Evolutionary conservation across 2,888 invertebrate genomes (phyloP).

Genomic region (Anticlea derivata): DNA sequence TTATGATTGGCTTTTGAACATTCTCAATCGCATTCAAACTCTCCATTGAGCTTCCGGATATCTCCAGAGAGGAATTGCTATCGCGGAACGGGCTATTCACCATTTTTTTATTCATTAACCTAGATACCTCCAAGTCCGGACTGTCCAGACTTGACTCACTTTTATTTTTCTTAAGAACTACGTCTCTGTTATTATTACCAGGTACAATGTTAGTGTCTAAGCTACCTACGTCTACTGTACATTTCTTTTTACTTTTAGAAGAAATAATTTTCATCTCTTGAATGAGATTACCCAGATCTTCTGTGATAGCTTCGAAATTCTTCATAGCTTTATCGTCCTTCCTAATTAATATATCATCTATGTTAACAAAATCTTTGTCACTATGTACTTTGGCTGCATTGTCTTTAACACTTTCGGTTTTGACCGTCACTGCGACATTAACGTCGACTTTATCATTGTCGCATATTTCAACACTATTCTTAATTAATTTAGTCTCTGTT

Average conservation of each 20-base stretch:
- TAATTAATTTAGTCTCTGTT: slow-evolving; percentile 58
- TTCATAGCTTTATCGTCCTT: slow-evolving; percentile 57
- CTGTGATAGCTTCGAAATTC: slow-evolving; percentile 67
- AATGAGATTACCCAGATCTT: slow-evolving; percentile 71
- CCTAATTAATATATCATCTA: slow-evolving; percentile 48
- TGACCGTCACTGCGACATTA: slow-evolving; percentile 53
- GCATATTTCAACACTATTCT: slow-evolving; percentile 51
- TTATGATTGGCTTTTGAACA: slow-evolving; percentile 46
- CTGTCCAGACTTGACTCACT: slow-evolving; percentile 81
- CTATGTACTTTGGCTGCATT: slow-evolving; percentile 41
- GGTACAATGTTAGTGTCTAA: slow-evolving; percentile 60
- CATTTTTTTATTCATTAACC: slow-evolving; percentile 70
- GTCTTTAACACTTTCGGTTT: slow-evolving; percentile 45
- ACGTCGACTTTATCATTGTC: slow-evolving; percentile 52
- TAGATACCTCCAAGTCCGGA: slow-evolving; percentile 78
- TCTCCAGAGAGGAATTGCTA: slow-evolving; percentile 75
- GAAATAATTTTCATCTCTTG: slow-evolving; percentile 68
- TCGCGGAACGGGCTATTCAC: slow-evolving; percentile 71
- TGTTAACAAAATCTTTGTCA: slow-evolving; percentile 47
- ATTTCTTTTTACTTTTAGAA: slow-evolving; percentile 43
- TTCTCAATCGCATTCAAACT: slow-evolving; percentile 66
- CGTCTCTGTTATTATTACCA: slow-evolving; percentile 59
- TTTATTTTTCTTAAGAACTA: slow-evolving; percentile 79
- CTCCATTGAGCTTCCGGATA: slow-evolving; percentile 79
- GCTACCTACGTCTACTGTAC: slow-evolving; percentile 46